Evolutionary conservation across 2,888 invertebrate genomes (phyloP), one percentile per base, ranked within the genome.

Genomic region (Dinocampus coccinellae): DNA sequence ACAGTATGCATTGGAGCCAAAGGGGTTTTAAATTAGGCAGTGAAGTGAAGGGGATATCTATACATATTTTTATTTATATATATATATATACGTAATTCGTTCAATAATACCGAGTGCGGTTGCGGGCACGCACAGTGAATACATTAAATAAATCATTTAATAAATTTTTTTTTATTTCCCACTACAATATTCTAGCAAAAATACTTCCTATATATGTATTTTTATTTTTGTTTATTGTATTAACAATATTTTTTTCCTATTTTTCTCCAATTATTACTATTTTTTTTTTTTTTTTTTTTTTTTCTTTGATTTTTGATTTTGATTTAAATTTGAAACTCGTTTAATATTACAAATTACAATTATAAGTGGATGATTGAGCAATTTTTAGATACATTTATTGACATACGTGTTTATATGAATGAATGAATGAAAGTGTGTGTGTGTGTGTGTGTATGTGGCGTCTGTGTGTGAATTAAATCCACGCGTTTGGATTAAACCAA

Each of bases 141-240:
- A 83, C 82, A 83, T 84, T 80, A 82, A 84, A 84, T 83, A 84
- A 85, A 84, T 85, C 82, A 83, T 80, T 82, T 80, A 81, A 82
- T 82, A 81, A 79, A 81, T 83, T 81, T 79, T 76, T 20, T 33
- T 20, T 10, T n/a, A n/a, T n/a, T n/a, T n/a, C n/a, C n/a, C n/a
- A n/a, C n/a, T n/a, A n/a, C n/a, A n/a, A n/a, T n/a, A n/a, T n/a
- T n/a, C n/a, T n/a, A n/a, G n/a, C n/a, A n/a, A n/a, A n/a, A n/a
- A n/a, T n/a, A n/a, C 52, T 53, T 13, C 34, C 64, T n/a, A 16
- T 64, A 22, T 20, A 53, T 24, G 11, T 11, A 55, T 1, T n/a
- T n/a, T n/a, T n/a, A n/a, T n/a, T n/a, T n/a, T n/a, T n/a, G n/a
- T n/a, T n/a, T n/a, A n/a, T n/a, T n/a, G n/a, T n/a, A n/a, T n/a